Evolutionary conservation across 2,797 vertebrate species (phyloP).

Genomic region (Spinibarbus caldwelli): DNA sequence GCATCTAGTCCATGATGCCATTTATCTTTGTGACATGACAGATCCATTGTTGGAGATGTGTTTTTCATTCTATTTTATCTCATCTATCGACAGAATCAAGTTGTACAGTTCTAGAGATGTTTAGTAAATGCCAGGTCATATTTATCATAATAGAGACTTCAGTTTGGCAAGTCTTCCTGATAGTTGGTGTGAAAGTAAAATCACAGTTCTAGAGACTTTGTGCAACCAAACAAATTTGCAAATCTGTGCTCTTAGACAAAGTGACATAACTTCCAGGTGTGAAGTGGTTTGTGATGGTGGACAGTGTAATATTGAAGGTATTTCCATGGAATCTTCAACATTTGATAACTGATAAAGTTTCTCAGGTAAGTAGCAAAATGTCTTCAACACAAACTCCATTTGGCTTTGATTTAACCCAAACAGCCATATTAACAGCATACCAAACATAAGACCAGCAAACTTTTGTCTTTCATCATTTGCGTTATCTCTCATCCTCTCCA

Average conservation of each 20-base stretch:
- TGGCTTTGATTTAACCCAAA: background rate
- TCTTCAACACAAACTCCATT: background rate
- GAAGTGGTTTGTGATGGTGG: background rate
- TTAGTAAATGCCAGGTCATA: background rate
- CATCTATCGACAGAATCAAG: background rate
- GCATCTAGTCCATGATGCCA: background rate
- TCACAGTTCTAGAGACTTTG: background rate
- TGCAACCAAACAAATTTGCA: background rate
- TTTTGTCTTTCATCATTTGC: slow-evolving; percentile 3
- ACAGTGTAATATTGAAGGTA: background rate
- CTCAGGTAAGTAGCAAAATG: background rate
- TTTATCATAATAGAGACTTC: too few relatives aligned
- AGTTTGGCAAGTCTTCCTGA: background rate
- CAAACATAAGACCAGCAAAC: background rate
- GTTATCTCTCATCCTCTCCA: background rate
- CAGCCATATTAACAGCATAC: background rate
- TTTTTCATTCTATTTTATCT: background rate
- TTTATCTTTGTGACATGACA: background rate
- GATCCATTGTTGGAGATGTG: background rate
- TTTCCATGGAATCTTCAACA: background rate
- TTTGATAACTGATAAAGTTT: background rate
- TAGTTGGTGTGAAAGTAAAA: background rate
- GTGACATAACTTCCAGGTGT: background rate
- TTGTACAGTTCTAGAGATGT: background rate
- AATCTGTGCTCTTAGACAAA: background rate